Percentiles rank a stretch among this genome's conserved stretches.
Evolutionary conservation across 2,888 invertebrate species (phyloP).

Genomic region (Junonia oenone): DNA sequence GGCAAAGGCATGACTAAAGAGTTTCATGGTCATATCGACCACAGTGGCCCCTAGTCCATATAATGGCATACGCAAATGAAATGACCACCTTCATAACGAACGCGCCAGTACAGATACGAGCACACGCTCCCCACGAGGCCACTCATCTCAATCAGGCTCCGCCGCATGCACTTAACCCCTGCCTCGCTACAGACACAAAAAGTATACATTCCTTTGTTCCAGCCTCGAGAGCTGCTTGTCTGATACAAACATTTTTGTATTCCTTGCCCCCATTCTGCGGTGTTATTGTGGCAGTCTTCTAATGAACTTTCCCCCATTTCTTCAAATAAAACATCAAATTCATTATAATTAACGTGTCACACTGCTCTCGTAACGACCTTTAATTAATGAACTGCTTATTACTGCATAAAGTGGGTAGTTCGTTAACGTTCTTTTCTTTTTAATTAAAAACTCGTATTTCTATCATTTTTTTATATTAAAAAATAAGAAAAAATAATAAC

Average conservation of each 20-base stretch:
- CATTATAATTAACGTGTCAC: background rate
- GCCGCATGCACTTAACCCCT: conserved; percentile 37
- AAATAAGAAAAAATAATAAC: too few relatives aligned
- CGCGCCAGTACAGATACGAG: background rate
- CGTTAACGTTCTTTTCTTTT: background rate
- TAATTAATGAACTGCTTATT: background rate
- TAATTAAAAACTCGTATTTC: background rate
- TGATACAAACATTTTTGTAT: conserved; percentile 2
- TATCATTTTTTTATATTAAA: too few relatives aligned
- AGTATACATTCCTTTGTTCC: conserved; percentile 7
- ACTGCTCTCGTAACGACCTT: background rate
- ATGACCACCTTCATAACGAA: background rate
- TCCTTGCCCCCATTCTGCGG: background rate
- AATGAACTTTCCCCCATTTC: background rate
- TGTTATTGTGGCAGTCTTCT: background rate
- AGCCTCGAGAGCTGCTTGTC: background rate
- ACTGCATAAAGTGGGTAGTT: background rate
- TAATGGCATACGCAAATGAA: too few relatives aligned
- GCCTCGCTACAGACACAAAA: background rate
- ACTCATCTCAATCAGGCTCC: conserved; percentile 48
- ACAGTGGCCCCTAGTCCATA: too few relatives aligned
- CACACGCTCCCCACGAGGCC: conserved; percentile 82
- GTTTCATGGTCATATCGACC: too few relatives aligned
- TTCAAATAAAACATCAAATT: background rate
- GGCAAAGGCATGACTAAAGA: too few relatives aligned